These are phyloP conservation scores for Caligus rogercresseyi DNA, from an alignment of 1,140 invertebrate genomes.

Conservation along the genomic window DNA sequence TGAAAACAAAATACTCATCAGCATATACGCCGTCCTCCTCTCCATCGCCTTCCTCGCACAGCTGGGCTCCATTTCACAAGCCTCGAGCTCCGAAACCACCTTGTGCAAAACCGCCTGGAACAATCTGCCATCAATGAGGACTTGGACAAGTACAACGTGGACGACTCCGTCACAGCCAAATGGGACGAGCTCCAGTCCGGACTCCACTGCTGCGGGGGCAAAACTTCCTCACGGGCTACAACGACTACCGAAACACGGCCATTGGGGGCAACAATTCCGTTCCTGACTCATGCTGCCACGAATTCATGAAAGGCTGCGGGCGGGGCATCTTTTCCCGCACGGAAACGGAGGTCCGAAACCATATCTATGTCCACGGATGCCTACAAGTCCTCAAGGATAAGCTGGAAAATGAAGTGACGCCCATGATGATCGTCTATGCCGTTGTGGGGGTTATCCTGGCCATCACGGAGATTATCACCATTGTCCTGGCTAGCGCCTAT, in stretches of 20 bases:
- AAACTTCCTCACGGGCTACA: slow-evolving; percentile 17
- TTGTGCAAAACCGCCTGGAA: slow-evolving; percentile 2
- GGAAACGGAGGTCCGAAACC: slow-evolving; percentile 7
- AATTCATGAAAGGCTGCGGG: slow-evolving; percentile 9
- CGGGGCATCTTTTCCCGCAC: neutral
- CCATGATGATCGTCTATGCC: slow-evolving; percentile 20
- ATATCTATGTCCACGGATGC: slow-evolving; percentile 16
- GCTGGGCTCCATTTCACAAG: slow-evolving; percentile 9
- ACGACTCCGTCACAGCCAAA: neutral
- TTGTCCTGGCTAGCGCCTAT: slow-evolving; percentile 17
- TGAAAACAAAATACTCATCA: slow-evolving; percentile 12
- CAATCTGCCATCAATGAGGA: neutral
- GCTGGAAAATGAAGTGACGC: slow-evolving; percentile 12
- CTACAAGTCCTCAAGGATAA: slow-evolving; percentile 11
- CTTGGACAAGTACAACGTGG: slow-evolving; percentile 3
- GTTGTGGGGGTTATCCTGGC: slow-evolving; percentile 15
- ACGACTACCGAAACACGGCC: slow-evolving; percentile 14
- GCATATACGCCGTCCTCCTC: slow-evolving; percentile 2
- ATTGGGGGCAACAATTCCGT: slow-evolving; percentile 15
- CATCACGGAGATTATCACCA: slow-evolving; percentile 15
- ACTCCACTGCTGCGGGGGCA: slow-evolving; percentile 14
- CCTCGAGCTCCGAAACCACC: slow-evolving; percentile 8
- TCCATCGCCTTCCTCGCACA: slow-evolving; percentile 16
- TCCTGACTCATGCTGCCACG: slow-evolving; percentile 19
- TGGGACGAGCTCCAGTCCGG: slow-evolving; percentile 17